phyloP scores from a whole-genome alignment of 2,888 invertebrate genomes.

The Altica lythri region DNA sequence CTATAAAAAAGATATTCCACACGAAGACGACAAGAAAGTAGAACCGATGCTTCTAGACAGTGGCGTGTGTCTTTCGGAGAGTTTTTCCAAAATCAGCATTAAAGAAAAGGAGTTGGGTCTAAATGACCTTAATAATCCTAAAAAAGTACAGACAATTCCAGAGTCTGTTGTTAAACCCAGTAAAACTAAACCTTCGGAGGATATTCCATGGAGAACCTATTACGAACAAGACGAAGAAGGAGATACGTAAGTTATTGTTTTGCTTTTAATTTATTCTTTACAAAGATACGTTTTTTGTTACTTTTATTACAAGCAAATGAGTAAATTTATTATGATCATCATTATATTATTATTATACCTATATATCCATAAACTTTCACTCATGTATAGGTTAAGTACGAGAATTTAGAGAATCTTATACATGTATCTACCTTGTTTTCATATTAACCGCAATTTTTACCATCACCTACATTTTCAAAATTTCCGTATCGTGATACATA shows the following conservation, averaged over 20 bases:
- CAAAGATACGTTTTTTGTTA: no score
- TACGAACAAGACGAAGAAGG: conserved; percentile 83
- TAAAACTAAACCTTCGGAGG: conserved; percentile 28
- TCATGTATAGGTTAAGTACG: no score
- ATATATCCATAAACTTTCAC: no score
- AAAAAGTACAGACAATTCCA: conserved; percentile 34
- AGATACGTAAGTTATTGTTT: conserved; percentile 82
- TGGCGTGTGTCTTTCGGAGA: conserved; percentile 67
- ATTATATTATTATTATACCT: not conserved
- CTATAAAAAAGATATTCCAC: conserved; percentile 22
- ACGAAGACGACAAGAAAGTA: conserved; percentile 33
- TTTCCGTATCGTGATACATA: no score
- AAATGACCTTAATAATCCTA: conserved; percentile 51
- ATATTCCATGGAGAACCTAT: conserved; percentile 64
- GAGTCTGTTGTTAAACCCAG: conserved; percentile 33
- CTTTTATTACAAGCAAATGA: no score
- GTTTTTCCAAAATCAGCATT: conserved; percentile 65
- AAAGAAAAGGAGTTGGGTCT: conserved; percentile 54
- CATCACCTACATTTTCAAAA: no score
- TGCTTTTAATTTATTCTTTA: conserved; percentile 19
- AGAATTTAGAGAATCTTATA: no score
- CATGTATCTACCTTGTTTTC: no score
- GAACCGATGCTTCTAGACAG: conserved; percentile 66
- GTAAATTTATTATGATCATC: no score
- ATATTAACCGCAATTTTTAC: no score